Percentiles rank a stretch among this genome's conserved stretches.
These are phyloP conservation scores for Echinarachnius parma DNA, from an alignment of 53 echinoderm and acorn worm genomes.

Conservation along the genomic window DNA sequence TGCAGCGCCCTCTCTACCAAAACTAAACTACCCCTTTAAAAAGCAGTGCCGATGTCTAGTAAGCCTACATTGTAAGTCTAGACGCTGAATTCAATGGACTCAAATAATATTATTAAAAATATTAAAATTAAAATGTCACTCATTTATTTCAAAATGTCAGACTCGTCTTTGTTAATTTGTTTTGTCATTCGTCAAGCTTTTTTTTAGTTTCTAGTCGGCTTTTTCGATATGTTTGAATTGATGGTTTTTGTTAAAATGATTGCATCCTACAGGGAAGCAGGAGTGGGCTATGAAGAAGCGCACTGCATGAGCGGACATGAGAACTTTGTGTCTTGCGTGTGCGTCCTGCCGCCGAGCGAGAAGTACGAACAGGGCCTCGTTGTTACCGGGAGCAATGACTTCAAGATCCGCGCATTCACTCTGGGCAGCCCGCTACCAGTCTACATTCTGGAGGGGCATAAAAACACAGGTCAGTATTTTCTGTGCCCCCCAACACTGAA, in stretches of 20 bases:
- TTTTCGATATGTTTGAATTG: too few relatives aligned
- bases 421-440: slow-evolving; percentile 78
- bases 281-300: slow-evolving; percentile 54
- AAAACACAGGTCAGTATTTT: slow-evolving; percentile 65
- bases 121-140: too few relatives aligned
- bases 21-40: too few relatives aligned
- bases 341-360: slow-evolving; percentile 86
- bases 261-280: neutral
- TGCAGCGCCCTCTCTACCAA: too few relatives aligned
- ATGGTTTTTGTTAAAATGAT: slow-evolving; percentile 8
- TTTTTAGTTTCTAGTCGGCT: neutral
- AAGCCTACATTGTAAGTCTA: too few relatives aligned
- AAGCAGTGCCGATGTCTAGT: too few relatives aligned
- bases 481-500: too few relatives aligned
- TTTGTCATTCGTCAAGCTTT: too few relatives aligned
- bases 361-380: slow-evolving; percentile 78
- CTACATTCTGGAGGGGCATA: slow-evolving; percentile 76
- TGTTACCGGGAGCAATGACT: slow-evolving; percentile 89
- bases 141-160: too few relatives aligned
- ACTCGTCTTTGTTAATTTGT: too few relatives aligned
- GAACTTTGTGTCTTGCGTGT: slow-evolving; percentile 80
- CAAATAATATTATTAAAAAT: too few relatives aligned
- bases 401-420: slow-evolving; percentile 86
- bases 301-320: slow-evolving; percentile 92
- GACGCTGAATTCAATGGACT: too few relatives aligned